Evolutionary conservation across 1,140 invertebrate genomes (phyloP).

Genomic region (Drosophila neocordata): DNA sequence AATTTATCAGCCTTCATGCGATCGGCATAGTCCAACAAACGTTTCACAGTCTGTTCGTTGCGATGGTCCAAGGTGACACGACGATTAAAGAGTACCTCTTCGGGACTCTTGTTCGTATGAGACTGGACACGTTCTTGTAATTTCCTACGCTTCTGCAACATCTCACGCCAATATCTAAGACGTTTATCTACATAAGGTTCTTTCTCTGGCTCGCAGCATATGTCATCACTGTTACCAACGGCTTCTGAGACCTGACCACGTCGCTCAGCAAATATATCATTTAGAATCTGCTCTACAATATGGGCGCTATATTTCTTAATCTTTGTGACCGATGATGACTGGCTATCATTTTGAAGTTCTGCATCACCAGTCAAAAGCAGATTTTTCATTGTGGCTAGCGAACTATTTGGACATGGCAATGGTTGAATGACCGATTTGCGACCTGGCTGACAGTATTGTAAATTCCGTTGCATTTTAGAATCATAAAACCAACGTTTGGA

Average conservation of each 20-base stretch:
- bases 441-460: not conserved
- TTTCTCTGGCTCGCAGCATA: not conserved
- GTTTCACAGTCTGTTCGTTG: slow-evolving; percentile 58
- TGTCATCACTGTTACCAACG: slow-evolving; percentile 31
- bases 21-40: slow-evolving; percentile 62
- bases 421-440: too few species aligned
- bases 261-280: slow-evolving; percentile 47
- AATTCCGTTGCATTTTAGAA: not conserved
- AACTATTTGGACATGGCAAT: not conserved
- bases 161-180: slow-evolving; percentile 63
- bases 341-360: too few species aligned
- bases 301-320: slow-evolving; percentile 36
- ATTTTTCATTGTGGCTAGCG: slow-evolving; percentile 30
- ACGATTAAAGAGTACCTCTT: slow-evolving; percentile 66
- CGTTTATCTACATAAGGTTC: slow-evolving; percentile 53
- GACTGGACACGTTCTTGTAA: slow-evolving; percentile 49
- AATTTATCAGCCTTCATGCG: slow-evolving; percentile 39
- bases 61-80: slow-evolving; percentile 56
- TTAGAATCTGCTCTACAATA: slow-evolving; percentile 54
- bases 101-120: slow-evolving; percentile 48
- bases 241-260: slow-evolving; percentile 43
- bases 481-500: not conserved
- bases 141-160: slow-evolving; percentile 44
- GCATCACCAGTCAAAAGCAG: not conserved
- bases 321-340: not conserved